Evolutionary conservation across 2,797 vertebrate species (phyloP), one percentile per base, ranked within the genome.

Genomic region (Gobio occitaniae): DNA sequence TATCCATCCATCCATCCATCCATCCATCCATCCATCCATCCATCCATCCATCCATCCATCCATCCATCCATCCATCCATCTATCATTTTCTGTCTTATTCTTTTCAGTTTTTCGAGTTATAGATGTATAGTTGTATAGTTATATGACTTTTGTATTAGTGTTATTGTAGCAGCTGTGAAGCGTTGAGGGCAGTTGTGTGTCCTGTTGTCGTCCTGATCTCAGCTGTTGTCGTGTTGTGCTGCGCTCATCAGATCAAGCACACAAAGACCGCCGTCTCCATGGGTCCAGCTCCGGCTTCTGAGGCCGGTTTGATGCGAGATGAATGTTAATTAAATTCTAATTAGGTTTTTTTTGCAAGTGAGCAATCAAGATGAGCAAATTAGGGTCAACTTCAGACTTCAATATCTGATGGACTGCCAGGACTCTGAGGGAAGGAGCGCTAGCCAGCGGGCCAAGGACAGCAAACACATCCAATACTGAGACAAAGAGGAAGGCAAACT

Each of bases 401-500:
- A 47, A 54, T 80, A 80, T 84, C 81, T 82, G 77, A 86, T 75
- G 38, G 48, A 50, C 29, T 47, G 88, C 69, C 50, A 85, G 47
- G 32, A 68, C 59, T 54, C 32, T 10, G n/a, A 68, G 80, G 80
- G 66, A 71, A 50, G 32, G 61, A 82, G 36, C 29, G 1, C 11
- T 10, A 54, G 38, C 32, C 65, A 52, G 44, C 11, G 38, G 52
- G 82, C 72, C 82, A 77, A 66, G 82, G 65, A 36, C 29, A 6
- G 75, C 11, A 59, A 48, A 78, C 6, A 48, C 25, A 74, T 82
- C 78, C 50, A 56, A 54, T 38, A 1, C n/a, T 59, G 72, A 87
- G 86, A 82, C 88, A 87, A 63, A 87, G 88, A 89, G 89, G 90
- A 89, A 83, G 83, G 76, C 36, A 44, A 52, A 86, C 78, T 85